A percentile compares a stretch with the other conserved stretches of the same genome.
These are phyloP conservation scores for Druceiella hillmani DNA, from an alignment of 2,888 invertebrate species.

Conservation along the genomic window DNA sequence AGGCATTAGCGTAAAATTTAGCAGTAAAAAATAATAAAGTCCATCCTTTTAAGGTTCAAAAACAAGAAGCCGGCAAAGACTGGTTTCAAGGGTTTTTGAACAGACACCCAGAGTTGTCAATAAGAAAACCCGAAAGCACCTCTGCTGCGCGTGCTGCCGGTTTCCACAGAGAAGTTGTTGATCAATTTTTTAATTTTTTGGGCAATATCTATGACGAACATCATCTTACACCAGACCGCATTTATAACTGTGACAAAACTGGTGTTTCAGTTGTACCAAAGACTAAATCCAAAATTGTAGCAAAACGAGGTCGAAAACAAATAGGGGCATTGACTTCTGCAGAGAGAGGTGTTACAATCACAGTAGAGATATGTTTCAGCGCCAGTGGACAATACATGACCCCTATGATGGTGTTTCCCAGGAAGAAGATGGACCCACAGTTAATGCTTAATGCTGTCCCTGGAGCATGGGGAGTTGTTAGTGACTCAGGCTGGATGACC, in stretches of 20 bases:
- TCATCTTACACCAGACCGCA: slow-evolving; percentile 24
- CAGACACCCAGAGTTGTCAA: slow-evolving; percentile 19
- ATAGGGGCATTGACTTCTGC: slow-evolving; percentile 26
- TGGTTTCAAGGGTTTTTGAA: slow-evolving; percentile 21
- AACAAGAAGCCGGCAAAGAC: slow-evolving; percentile 14
- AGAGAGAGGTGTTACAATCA: slow-evolving; percentile 26
- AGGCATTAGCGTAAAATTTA: too few species aligned
- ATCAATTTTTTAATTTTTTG: too few species aligned
- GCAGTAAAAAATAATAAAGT: too few species aligned
- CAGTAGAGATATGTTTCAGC: slow-evolving; percentile 26
- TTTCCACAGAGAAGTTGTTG: slow-evolving; percentile 14
- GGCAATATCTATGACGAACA: slow-evolving; percentile 21
- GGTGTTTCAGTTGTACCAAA: slow-evolving; percentile 26
- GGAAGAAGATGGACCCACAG: too few species aligned
- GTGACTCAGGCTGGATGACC: too few species aligned
- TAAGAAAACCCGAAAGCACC: slow-evolving; percentile 21
- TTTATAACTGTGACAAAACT: slow-evolving; percentile 29
- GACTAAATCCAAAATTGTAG: slow-evolving; percentile 24
- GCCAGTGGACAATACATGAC: slow-evolving; percentile 26
- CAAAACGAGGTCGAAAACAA: slow-evolving; percentile 26
- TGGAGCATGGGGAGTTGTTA: too few species aligned
- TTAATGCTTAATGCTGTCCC: too few species aligned
- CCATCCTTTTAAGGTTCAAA: too few species aligned
- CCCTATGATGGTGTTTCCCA: slow-evolving; percentile 28
- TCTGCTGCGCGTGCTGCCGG: slow-evolving; percentile 20